These are phyloP conservation scores for Gobio gobio DNA, from an alignment of 2,113 vertebrate genomes.

Conservation along the genomic window DNA sequence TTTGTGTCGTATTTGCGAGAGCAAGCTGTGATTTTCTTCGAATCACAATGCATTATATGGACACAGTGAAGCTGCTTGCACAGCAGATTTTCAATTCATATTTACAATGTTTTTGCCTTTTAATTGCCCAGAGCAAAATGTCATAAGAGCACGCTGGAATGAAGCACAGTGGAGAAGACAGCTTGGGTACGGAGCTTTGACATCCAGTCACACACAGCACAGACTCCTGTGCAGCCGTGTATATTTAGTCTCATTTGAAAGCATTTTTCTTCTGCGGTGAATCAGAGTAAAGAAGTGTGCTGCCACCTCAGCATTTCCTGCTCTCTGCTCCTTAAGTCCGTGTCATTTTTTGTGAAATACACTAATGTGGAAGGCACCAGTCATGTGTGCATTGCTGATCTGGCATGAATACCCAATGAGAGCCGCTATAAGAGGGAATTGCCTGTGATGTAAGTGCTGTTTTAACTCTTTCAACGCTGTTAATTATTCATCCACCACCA, in stretches of 20 bases:
- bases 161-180: constrained; percentile 36
- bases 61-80: constrained; percentile 36
- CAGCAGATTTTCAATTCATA: constrained; percentile 29
- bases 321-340: constrained; percentile 55
- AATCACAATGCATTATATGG: constrained; percentile 33
- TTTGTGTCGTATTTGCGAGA: constrained; percentile 49
- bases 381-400: constrained; percentile 59
- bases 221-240: constrained; percentile 35
- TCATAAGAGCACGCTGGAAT: constrained; percentile 15
- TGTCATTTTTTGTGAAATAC: constrained; percentile 68
- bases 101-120: constrained; percentile 45
- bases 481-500: constrained; percentile 49
- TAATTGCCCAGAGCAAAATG: constrained; percentile 40
- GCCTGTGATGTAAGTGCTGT: constrained; percentile 50
- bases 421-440: constrained; percentile 48
- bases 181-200: constrained; percentile 1
- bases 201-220: constrained; percentile 27
- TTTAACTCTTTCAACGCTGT: constrained; percentile 47
- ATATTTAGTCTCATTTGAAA: constrained; percentile 66
- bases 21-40: constrained; percentile 13
- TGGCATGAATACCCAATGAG: constrained; percentile 65
- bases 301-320: constrained; percentile 68
- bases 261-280: constrained; percentile 61
- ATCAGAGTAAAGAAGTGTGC: constrained; percentile 58
- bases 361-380: constrained; percentile 65